Evolutionary conservation across 1,140 invertebrate genomes (phyloP).

Genomic region (Caenorhabditis remanei): DNA sequence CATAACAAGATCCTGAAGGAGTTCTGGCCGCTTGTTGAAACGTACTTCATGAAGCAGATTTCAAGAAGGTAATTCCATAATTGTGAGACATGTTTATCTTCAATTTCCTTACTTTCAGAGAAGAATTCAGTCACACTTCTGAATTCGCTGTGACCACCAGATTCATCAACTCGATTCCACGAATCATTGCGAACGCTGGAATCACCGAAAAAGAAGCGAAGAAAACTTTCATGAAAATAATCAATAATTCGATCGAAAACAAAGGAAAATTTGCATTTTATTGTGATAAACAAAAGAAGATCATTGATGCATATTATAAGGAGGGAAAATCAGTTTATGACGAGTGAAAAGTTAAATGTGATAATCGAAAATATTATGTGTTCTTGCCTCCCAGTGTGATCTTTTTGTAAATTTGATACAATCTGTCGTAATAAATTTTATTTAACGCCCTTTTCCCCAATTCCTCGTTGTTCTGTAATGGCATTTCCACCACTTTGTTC

Average conservation of each 20-base stretch:
- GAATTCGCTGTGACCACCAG: background rate
- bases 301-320: background rate
- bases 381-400: background rate
- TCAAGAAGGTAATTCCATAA: background rate
- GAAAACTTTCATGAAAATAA: background rate
- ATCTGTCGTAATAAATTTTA: background rate
- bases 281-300: background rate
- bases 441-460: background rate
- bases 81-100: background rate
- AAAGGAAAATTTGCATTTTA: background rate
- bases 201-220: background rate
- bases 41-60: background rate
- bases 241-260: background rate
- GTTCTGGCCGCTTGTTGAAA: background rate
- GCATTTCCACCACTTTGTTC: background rate
- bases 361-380: too few relatives aligned
- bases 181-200: background rate
- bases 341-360: too few relatives aligned
- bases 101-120: background rate
- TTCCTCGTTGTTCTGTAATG: background rate
- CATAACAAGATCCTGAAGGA: constrained; percentile 31
- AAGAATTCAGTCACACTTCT: background rate
- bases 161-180: background rate
- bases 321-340: background rate
- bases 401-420: background rate